Evolutionary conservation across 2,888 invertebrate species (phyloP).

Genomic region (Coenonympha arcania): DNA sequence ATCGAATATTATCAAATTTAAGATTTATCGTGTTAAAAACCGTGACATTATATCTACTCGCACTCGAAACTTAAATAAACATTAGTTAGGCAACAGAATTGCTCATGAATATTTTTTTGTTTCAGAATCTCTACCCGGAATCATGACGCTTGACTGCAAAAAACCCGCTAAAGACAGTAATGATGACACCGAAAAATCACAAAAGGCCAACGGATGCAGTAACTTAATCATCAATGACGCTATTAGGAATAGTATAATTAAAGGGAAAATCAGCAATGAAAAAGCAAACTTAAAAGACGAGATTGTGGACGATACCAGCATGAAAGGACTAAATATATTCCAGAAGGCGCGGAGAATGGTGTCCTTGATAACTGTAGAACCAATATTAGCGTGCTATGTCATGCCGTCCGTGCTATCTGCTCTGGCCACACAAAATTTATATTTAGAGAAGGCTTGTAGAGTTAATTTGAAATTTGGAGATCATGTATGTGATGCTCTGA

Average conservation of each 20-base stretch:
- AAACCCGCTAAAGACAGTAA: conserved; percentile 38
- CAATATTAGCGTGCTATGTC: conserved; percentile 82
- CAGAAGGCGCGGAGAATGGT: conserved; percentile 75
- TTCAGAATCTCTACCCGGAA: conserved; percentile 20
- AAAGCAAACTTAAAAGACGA: conserved; percentile 33
- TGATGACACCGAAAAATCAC: conserved; percentile 42
- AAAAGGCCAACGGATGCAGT: conserved; percentile 42
- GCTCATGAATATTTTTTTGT: conserved; percentile 13
- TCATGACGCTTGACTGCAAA: conserved; percentile 31
- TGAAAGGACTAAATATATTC: conserved; percentile 68
- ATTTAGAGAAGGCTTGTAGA: conserved; percentile 88
- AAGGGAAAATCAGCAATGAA: conserved; percentile 43
- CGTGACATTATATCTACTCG: neutral
- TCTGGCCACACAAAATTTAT: conserved; percentile 87
- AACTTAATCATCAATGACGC: conserved; percentile 56
- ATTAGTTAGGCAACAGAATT: neutral
- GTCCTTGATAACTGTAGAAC: conserved; percentile 82
- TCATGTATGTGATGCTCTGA: conserved; percentile 83
- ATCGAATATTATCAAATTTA: no score
- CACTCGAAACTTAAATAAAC: neutral
- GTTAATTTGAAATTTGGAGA: conserved; percentile 83
- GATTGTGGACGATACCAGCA: conserved; percentile 43
- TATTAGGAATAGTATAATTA: conserved; percentile 51
- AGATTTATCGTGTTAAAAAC: no score
- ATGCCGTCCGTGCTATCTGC: conserved; percentile 78